A percentile compares a stretch with the other conserved stretches of the same genome.
phyloP scores from a whole-genome alignment of 2,113 vertebrate genomes.

The Labrus mixtus region DNA sequence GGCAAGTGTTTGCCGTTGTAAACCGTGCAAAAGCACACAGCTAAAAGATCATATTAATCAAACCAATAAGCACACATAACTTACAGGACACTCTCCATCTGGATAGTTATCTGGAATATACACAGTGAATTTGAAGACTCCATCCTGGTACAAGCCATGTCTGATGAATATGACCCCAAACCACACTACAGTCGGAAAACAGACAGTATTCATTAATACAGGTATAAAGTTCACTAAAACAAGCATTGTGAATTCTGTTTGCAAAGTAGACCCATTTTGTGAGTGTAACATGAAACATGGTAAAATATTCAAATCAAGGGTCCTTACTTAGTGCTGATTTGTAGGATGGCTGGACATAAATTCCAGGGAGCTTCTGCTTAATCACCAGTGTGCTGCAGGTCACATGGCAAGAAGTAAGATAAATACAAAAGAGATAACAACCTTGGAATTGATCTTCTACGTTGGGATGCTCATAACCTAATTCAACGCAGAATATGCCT shows the following conservation, averaged over 20 bases:
- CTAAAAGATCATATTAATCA: too few species aligned
- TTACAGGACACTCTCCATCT: conserved; percentile 94
- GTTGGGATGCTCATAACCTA: too few species aligned
- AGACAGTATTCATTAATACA: neutral
- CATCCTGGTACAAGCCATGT: conserved; percentile 96
- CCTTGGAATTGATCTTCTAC: neutral
- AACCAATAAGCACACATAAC: conserved; percentile 29
- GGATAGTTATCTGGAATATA: conserved; percentile 99
- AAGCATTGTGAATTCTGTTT: neutral
- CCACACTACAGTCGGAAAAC: conserved; percentile 89
- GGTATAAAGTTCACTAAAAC: neutral
- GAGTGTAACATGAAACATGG: neutral
- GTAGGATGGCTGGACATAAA: conserved; percentile 98
- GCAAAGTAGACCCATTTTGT: neutral
- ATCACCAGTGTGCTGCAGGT: conserved; percentile 92
- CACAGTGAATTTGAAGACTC: conserved; percentile 98
- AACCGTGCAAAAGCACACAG: neutral
- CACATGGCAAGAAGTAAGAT: conserved; percentile 51
- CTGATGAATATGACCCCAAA: conserved; percentile 99
- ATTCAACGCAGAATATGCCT: too few species aligned
- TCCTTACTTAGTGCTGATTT: conserved; percentile 95
- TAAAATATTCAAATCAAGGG: neutral
- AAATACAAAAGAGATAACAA: neutral
- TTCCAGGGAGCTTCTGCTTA: conserved; percentile 96
- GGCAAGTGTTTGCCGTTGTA: too few species aligned